Percentiles rank a stretch among this genome's conserved stretches.
Evolutionary conservation across 2,888 invertebrate genomes (phyloP).

Genomic region (Drosophila mulleri): DNA sequence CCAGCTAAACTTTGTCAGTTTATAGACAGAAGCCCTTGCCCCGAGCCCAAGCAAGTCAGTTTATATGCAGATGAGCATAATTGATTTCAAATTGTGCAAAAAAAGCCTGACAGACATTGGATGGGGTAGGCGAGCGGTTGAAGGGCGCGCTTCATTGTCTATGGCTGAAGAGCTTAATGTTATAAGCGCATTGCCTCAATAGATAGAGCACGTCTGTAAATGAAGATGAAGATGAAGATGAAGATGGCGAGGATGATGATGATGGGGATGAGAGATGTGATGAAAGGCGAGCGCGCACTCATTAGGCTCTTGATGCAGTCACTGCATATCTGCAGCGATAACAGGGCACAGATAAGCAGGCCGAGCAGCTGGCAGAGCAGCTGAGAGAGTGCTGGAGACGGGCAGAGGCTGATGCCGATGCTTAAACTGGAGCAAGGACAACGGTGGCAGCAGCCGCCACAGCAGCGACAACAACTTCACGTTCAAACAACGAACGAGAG

Average conservation of each 20-base stretch:
- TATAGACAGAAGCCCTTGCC: constrained; percentile 36
- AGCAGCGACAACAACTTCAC: constrained; percentile 64
- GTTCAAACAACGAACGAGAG: constrained; percentile 47
- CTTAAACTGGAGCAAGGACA: constrained; percentile 75
- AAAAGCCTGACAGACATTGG: constrained; percentile 12
- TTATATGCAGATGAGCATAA: constrained; percentile 83
- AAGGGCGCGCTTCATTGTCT: constrained; percentile 38
- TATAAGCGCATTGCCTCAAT: constrained; percentile 37
- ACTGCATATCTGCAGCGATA: constrained; percentile 39
- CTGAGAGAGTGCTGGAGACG: background rate
- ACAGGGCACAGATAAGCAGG: constrained; percentile 57
- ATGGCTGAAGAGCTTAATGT: constrained; percentile 59
- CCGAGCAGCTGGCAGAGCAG: constrained; percentile 44
- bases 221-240: constrained; percentile 2
- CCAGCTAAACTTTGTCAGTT: background rate
- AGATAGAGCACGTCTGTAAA: constrained; percentile 58
- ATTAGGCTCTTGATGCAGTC: constrained; percentile 65
- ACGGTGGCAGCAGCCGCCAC: constrained; percentile 26
- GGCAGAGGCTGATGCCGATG: constrained; percentile 35
- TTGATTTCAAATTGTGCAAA: constrained; percentile 76
- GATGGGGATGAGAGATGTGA: constrained; percentile 32
- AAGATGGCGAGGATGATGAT: constrained; percentile 10
- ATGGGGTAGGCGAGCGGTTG: background rate
- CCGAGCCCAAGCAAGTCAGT: constrained; percentile 60
- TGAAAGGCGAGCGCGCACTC: constrained; percentile 50